Percentiles rank a stretch among this genome's conserved stretches.
These are phyloP conservation scores for Acinonyx jubatus DNA, from an alignment of 2,113 vertebrate genomes.

Conservation along the genomic window DNA sequence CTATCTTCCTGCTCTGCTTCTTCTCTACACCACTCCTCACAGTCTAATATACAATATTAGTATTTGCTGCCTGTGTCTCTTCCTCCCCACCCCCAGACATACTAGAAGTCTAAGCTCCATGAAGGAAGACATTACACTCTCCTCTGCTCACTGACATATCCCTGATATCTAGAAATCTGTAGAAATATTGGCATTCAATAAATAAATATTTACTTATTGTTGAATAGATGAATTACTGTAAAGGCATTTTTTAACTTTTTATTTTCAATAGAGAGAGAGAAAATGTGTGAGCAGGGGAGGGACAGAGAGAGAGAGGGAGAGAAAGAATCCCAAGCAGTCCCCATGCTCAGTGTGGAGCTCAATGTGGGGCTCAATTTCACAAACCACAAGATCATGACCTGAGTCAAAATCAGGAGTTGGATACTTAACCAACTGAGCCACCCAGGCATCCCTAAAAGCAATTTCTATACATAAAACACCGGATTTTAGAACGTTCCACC, in stretches of 20 bases:
- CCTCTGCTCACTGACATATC: neutral
- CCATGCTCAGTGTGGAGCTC: no score
- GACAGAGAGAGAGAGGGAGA: no score
- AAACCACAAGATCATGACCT: no score
- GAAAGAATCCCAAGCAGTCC: no score
- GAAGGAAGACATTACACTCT: neutral
- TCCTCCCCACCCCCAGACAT: neutral
- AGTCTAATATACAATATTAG: neutral
- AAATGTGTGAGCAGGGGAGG: no score
- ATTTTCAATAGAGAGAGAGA: no score
- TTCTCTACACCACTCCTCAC: neutral
- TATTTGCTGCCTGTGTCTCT: neutral
- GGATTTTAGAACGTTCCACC: constrained; percentile 55
- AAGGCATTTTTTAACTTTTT: constrained; percentile 42
- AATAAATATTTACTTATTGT: neutral
- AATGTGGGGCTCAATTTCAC: no score
- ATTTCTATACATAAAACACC: constrained; percentile 50
- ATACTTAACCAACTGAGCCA: no score
- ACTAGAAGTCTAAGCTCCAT: neutral
- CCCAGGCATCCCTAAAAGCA: neutral
- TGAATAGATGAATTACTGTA: constrained; percentile 47
- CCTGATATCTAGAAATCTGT: neutral
- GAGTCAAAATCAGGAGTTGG: no score
- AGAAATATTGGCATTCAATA: neutral
- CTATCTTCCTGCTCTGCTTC: neutral